Conservation (phyloP, 2,113 vertebrate genomes). For the Monarcha castaneiventris region DNA sequence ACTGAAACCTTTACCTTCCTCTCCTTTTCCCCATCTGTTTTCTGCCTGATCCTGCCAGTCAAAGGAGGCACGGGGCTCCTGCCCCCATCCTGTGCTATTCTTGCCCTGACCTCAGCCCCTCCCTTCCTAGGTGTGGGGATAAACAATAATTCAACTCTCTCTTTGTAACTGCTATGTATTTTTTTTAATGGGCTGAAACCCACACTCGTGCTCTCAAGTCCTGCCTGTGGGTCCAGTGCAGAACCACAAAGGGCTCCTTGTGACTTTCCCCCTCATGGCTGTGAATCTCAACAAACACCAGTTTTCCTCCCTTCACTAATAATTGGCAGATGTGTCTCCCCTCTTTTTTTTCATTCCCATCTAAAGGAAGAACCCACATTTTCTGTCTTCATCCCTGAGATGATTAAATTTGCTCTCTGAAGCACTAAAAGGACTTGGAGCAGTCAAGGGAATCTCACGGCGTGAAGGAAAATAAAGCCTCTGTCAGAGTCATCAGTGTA, state of each 20-base stretch:
- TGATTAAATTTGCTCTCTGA: neutral
- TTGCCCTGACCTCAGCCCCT: neutral
- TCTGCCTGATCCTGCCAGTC: neutral
- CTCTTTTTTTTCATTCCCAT: too few relatives aligned
- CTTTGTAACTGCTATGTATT: neutral
- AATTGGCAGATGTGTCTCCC: neutral
- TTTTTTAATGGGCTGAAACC: neutral
- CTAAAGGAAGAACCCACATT: neutral
- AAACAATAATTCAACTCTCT: neutral
- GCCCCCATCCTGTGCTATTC: neutral
- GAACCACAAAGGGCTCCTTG: neutral
- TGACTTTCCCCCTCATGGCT: neutral
- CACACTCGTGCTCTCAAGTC: rapidly evolving
- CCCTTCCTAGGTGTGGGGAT: neutral
- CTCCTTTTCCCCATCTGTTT: neutral
- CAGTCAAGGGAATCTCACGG: neutral
- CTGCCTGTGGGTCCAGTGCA: neutral
- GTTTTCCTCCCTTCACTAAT: neutral
- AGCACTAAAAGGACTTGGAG: neutral
- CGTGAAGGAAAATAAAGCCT: neutral
- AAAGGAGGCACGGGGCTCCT: neutral
- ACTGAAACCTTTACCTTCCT: neutral
- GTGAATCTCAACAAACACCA: neutral
- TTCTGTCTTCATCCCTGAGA: neutral
- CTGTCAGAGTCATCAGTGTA: neutral